Percentiles rank a stretch among this genome's conserved stretches.
Evolutionary conservation across 2,113 vertebrate species (phyloP).

Genomic region (Podiceps cristatus): DNA sequence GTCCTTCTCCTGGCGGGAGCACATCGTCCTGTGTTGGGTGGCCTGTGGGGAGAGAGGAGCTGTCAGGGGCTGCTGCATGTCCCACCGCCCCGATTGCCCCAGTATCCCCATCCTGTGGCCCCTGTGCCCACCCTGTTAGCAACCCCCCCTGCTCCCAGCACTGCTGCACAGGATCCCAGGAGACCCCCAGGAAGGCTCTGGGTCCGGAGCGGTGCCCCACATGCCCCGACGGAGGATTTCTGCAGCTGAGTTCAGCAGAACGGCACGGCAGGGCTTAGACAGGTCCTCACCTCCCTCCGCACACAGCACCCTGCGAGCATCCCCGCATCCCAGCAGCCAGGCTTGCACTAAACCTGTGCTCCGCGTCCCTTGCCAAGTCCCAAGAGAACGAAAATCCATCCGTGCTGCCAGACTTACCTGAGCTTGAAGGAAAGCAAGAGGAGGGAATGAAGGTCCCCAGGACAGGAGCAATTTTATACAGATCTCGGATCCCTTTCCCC

Average conservation of each 20-base stretch:
- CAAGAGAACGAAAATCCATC: neutral
- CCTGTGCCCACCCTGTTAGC: fast-evolving
- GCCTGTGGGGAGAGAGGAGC: neutral
- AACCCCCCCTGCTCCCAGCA: neutral
- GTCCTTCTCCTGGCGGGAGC: neutral
- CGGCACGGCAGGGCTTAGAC: fast-evolving
- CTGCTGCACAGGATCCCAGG: fast-evolving
- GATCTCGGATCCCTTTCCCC: neutral
- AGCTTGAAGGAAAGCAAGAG: neutral
- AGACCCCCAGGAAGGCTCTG: neutral
- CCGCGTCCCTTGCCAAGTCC: fast-evolving
- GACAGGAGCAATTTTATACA: neutral
- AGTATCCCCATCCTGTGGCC: fast-evolving
- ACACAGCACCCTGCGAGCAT: fast-evolving
- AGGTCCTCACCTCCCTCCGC: neutral
- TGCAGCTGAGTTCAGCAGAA: neutral
- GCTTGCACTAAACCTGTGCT: neutral
- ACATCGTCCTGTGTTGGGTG: neutral
- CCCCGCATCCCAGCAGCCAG: fast-evolving
- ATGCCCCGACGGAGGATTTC: fast-evolving
- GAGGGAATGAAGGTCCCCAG: neutral
- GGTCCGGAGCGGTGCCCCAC: neutral
- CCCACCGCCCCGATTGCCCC: fast-evolving
- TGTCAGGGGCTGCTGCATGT: neutral
- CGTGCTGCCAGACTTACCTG: neutral